Percentiles rank a stretch among this genome's conserved stretches.
phyloP scores from a whole-genome alignment of 2,113 vertebrate genomes.

The Eulemur rufifrons region DNA sequence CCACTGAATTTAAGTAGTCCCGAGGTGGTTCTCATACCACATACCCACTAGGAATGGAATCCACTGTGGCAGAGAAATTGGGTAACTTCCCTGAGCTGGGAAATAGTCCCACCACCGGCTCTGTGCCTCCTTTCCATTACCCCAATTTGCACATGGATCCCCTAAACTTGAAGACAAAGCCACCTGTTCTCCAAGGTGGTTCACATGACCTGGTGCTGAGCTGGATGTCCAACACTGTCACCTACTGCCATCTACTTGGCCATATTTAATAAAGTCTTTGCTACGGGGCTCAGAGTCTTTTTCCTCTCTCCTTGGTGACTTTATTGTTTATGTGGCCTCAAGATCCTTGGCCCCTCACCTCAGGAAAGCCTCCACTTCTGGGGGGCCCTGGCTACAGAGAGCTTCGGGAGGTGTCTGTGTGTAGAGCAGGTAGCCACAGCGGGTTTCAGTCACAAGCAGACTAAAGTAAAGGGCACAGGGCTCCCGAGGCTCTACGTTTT shows the following conservation, averaged over 20 bases:
- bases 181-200: not conserved
- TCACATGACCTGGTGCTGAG: not conserved
- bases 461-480: not conserved
- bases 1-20: not conserved
- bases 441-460: not conserved
- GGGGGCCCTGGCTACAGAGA: not conserved
- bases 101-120: not conserved
- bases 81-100: not conserved
- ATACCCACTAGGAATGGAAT: not conserved
- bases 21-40: not conserved
- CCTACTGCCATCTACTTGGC: not conserved
- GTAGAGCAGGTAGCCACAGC: not conserved
- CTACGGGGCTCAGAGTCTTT: not conserved
- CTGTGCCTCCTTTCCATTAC: not conserved
- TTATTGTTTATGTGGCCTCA: not conserved
- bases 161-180: not conserved
- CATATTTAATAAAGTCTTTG: slow-evolving; percentile 4
- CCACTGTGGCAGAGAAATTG: not conserved
- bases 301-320: not conserved
- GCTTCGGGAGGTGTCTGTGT: not conserved
- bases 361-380: not conserved
- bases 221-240: not conserved
- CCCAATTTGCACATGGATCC: not conserved
- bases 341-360: not conserved
- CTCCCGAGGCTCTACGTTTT: not conserved